Evolutionary conservation across 2,113 vertebrate genomes (phyloP).

Genomic region (Anguilla japonica): DNA sequence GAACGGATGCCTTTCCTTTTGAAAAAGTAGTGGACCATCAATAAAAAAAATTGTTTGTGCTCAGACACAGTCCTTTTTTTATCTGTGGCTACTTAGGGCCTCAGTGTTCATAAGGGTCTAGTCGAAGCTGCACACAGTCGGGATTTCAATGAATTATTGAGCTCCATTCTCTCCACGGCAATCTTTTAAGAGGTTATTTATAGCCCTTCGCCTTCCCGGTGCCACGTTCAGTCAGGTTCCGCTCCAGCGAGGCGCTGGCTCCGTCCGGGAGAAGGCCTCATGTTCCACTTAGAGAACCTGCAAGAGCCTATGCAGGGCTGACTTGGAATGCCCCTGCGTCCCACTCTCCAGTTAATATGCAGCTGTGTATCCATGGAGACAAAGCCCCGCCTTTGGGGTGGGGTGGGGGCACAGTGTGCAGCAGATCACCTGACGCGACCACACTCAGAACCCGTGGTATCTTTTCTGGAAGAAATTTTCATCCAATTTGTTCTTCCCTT

Average conservation of each 20-base stretch:
- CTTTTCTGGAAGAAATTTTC: background rate
- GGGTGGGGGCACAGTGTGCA: no score
- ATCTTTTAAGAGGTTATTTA: constrained; percentile 67
- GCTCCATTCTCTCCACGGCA: constrained; percentile 60
- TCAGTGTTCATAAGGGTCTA: constrained; percentile 13
- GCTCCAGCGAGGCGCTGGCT: background rate
- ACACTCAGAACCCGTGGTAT: background rate
- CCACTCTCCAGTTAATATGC: background rate
- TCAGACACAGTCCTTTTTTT: background rate
- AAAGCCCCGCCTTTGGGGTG: background rate
- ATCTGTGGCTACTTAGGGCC: background rate
- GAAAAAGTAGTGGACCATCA: background rate
- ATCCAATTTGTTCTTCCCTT: no score
- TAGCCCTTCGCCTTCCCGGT: constrained; percentile 47
- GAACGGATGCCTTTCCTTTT: background rate
- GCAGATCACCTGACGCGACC: background rate
- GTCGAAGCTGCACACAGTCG: constrained; percentile 43
- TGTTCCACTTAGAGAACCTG: background rate
- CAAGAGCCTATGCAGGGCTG: no score
- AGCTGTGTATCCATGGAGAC: background rate
- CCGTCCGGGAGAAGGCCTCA: background rate
- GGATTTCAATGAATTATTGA: constrained; percentile 71
- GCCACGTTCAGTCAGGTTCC: background rate
- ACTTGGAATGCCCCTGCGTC: background rate
- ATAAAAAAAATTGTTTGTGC: background rate